These are phyloP conservation scores for Ischnus inquisitorius DNA, from an alignment of 2,888 invertebrate genomes.

Conservation along the genomic window DNA sequence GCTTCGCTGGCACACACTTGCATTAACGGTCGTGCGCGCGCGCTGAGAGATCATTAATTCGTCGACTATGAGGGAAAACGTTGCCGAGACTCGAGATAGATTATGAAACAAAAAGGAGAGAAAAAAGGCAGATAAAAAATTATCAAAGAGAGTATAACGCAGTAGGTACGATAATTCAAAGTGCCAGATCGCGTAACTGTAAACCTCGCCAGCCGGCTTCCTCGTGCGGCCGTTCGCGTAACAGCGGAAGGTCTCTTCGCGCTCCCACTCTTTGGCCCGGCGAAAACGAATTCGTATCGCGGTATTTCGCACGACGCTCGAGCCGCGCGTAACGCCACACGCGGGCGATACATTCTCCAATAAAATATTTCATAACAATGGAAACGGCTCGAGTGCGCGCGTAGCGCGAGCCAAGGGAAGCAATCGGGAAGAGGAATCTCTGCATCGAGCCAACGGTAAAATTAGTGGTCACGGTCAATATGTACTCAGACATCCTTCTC, in stretches of 20 bases:
- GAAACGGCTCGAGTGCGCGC: slow-evolving; percentile 51
- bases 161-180: slow-evolving; percentile 47
- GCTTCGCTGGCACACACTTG: background rate
- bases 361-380: slow-evolving; percentile 51
- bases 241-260: slow-evolving; percentile 43
- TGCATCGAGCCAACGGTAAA: slow-evolving; percentile 65
- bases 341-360: background rate
- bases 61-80: slow-evolving; percentile 39
- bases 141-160: slow-evolving; percentile 2
- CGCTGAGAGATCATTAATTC: slow-evolving; percentile 49
- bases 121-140: slow-evolving; percentile 16
- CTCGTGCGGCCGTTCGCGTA: background rate
- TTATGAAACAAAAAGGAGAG: background rate
- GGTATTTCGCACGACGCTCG: slow-evolving; percentile 59
- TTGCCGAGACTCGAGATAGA: background rate
- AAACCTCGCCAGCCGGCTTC: slow-evolving; percentile 22
- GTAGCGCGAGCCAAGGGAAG: slow-evolving; percentile 13
- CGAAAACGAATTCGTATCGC: slow-evolving; percentile 46
- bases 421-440: slow-evolving; percentile 33
- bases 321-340: slow-evolving; percentile 34
- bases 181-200: slow-evolving; percentile 57
- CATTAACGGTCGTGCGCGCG: slow-evolving; percentile 41
- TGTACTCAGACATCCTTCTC: slow-evolving; percentile 53
- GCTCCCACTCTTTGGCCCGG: slow-evolving; percentile 6
- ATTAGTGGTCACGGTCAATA: slow-evolving; percentile 68